Evolutionary conservation across 2,797 vertebrate genomes (phyloP).

Genomic region (Lycodopsis pacificus): DNA sequence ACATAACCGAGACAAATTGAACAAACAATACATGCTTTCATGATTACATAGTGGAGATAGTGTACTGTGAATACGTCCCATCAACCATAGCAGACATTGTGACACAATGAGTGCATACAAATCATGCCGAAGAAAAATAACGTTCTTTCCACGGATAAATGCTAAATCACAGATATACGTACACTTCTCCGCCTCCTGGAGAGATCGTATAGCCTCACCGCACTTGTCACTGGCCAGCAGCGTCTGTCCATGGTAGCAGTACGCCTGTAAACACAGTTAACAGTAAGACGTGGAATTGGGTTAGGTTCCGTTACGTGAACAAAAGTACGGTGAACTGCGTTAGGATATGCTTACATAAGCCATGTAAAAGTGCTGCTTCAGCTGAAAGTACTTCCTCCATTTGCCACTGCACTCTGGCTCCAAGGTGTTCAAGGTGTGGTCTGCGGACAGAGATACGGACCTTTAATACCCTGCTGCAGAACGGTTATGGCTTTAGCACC

Average conservation of each 20-base stretch:
- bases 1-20: neutral
- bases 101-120: neutral
- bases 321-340: neutral
- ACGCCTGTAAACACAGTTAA: slow-evolving; percentile 82
- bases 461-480: neutral
- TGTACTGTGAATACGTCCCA: neutral
- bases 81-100: neutral
- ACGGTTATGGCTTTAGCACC: neutral
- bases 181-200: slow-evolving; percentile 98
- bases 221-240: slow-evolving; percentile 94
- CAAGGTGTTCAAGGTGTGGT: slow-evolving; percentile 94
- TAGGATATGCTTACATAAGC: slow-evolving; percentile 88
- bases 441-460: slow-evolving; percentile 73
- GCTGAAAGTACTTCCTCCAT: slow-evolving; percentile 97
- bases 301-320: neutral
- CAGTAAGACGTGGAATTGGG: neutral
- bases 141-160: neutral
- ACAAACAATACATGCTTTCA: neutral
- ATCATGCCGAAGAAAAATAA: neutral
- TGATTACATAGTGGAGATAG: neutral
- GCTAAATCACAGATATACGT: slow-evolving; percentile 63
- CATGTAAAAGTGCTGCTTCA: slow-evolving; percentile 97
- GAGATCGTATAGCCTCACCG: slow-evolving; percentile 94
- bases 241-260: slow-evolving; percentile 96
- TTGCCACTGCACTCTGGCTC: slow-evolving; percentile 93